phyloP scores from a whole-genome alignment of 1,140 invertebrate genomes.

The Pomacea maculata region DNA sequence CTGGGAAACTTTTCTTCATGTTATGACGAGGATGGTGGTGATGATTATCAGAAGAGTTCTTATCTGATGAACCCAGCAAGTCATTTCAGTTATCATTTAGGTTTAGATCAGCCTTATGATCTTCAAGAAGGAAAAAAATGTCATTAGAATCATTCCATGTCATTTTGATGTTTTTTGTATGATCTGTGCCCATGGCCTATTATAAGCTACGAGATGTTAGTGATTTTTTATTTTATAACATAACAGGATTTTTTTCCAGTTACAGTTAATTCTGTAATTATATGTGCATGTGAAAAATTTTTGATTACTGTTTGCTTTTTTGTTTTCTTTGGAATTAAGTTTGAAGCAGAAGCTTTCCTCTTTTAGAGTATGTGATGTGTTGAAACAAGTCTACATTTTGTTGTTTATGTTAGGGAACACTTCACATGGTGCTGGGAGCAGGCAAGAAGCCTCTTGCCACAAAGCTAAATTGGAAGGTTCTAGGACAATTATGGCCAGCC shows the following conservation, averaged over 20 bases:
- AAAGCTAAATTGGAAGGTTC: slow-evolving; percentile 79
- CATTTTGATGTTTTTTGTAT: too few relatives aligned
- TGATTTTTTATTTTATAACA: too few relatives aligned
- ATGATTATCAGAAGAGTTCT: too few relatives aligned
- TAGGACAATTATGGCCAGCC: slow-evolving; percentile 76
- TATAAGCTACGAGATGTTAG: too few relatives aligned
- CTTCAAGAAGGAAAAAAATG: not conserved
- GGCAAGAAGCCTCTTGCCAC: slow-evolving; percentile 73
- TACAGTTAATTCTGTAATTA: too few relatives aligned
- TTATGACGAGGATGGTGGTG: not conserved
- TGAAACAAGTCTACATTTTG: not conserved
- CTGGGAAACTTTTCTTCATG: not conserved
- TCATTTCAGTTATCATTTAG: not conserved
- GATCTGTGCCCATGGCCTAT: too few relatives aligned
- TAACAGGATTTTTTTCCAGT: too few relatives aligned
- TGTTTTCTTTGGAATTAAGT: too few relatives aligned
- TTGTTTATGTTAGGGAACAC: slow-evolving; percentile 71
- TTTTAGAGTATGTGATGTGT: too few relatives aligned
- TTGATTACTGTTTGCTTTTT: too few relatives aligned
- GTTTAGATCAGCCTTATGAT: not conserved
- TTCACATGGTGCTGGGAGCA: slow-evolving; percentile 79
- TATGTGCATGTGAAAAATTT: too few relatives aligned
- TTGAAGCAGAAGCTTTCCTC: too few relatives aligned
- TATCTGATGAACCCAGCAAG: not conserved
- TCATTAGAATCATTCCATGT: not conserved